Percentiles rank a stretch among this genome's conserved stretches.
Evolutionary conservation across 2,113 vertebrate genomes (phyloP).

Genomic region (Coptodon rendalli): DNA sequence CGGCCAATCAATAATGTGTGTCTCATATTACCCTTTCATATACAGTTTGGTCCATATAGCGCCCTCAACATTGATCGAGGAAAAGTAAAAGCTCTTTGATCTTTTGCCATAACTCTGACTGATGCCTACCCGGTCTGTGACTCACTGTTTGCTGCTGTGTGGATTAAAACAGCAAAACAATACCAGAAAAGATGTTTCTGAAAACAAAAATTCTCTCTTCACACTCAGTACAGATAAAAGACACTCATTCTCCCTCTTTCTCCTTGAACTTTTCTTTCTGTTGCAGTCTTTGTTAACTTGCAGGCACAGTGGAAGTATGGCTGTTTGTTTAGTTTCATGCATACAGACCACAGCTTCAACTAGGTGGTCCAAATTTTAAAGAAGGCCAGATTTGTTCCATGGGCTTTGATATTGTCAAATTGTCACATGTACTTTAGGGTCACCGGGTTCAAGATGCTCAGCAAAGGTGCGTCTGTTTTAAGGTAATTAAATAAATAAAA

Average conservation of each 20-base stretch:
- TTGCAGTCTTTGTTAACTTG: background rate
- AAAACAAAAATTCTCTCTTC: background rate
- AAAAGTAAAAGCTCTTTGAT: background rate
- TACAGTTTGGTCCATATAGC: background rate
- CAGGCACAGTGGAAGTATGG: background rate
- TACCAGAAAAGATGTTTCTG: background rate
- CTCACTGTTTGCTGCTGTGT: background rate
- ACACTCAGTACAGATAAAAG: background rate
- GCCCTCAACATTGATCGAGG: background rate
- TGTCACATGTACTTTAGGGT: background rate
- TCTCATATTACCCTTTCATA: background rate
- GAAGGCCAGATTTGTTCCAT: background rate
- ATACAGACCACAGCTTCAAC: background rate
- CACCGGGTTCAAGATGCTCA: background rate
- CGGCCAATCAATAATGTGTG: background rate
- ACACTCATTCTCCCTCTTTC: background rate
- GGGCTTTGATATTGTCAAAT: background rate
- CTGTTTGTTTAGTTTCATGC: background rate
- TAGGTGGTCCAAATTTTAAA: background rate
- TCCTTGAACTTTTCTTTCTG: background rate
- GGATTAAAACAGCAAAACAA: background rate
- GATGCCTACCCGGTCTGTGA: background rate
- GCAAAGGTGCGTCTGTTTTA: rapidly evolving
- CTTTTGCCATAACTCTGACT: background rate
- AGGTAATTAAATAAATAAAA: background rate